Percentiles rank a stretch among this genome's conserved stretches.
These are phyloP conservation scores for Drosophila simulans DNA, from an alignment of 1,140 invertebrate species.

Conservation along the genomic window DNA sequence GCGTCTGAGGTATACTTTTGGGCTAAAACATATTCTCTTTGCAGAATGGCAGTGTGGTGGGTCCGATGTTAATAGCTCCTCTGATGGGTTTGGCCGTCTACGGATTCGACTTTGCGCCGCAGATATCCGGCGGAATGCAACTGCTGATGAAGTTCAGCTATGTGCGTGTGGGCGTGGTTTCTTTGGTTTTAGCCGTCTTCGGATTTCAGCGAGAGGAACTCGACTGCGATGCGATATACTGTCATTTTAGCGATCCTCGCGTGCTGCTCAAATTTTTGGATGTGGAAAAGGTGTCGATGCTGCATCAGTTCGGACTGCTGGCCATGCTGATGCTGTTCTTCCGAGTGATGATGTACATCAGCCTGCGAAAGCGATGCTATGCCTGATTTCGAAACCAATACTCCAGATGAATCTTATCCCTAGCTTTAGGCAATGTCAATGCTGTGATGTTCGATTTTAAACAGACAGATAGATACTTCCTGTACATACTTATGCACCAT, in stretches of 20 bases:
- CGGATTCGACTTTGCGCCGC: constrained; percentile 88
- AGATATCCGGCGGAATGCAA: constrained; percentile 86
- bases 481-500: constrained; percentile 30
- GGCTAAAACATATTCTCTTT: constrained; percentile 38
- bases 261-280: constrained; percentile 86
- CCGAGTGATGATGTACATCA: constrained; percentile 86
- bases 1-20: not conserved
- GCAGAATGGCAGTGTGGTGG: constrained; percentile 88
- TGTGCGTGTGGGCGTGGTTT: constrained; percentile 87
- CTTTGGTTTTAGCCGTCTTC: constrained; percentile 87
- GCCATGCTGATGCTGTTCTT: constrained; percentile 85
- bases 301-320: constrained; percentile 86
- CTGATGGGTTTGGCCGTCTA: constrained; percentile 88
- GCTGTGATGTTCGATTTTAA: constrained; percentile 71
- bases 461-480: constrained; percentile 38
- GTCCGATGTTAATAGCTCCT: constrained; percentile 87
- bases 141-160: constrained; percentile 88
- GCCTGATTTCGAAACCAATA: constrained; percentile 80
- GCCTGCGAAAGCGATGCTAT: constrained; percentile 86
- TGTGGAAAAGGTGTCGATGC: constrained; percentile 86
- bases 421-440: constrained; percentile 62
- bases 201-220: constrained; percentile 86
- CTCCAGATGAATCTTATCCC: constrained; percentile 27
- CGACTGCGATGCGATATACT: constrained; percentile 87
- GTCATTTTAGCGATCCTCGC: constrained; percentile 87